Base-by-base conservation (phyloP, 2,797 vertebrate genomes). In the Neopelma chrysocephalum region DNA sequence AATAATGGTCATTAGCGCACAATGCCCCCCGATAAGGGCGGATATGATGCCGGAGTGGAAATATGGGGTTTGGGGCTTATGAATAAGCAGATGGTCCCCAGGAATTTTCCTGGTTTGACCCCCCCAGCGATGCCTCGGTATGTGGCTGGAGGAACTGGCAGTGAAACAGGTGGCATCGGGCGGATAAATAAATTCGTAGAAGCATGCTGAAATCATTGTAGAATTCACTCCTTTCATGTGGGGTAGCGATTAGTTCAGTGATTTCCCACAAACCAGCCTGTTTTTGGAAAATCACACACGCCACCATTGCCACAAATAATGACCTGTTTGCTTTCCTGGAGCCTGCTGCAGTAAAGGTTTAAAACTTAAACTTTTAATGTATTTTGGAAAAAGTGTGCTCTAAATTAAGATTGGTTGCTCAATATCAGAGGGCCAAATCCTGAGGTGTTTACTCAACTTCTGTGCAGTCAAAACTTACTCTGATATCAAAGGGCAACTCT, bases 1-100 rank as follows among this genome's bases (percentile, higher is more conserved):
- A 98, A 98, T 98, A 97, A 97, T 96, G 95, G 96, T 97, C 82
- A 95, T 98, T 98, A 98, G 90, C 0, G 87, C 95, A 96, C 96
- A 98, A 96, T 97, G 96, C 93, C 45, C 83, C 23, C 34, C 23
- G 51, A 66, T 93, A 90, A 96, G 96, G 92, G 90, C n/a, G 65
- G 69, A 17, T 93, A 94, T 92, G 93, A 79, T 94, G 95, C 48
- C 0, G 50, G 81, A 84, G 85, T 91, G 88, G 96, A 97, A 97
- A 96, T 93, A 96, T 87, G 82, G 86, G 87, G 42, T 5, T 48
- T 69, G 32, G 81, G 80, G 43, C 92, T 96, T 96, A 96, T 96
- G 96, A 96, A 96, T 96, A 96, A 97, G 95, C 96, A 97, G 95
- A 95, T 94, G 81, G 96, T 82, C 95, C 96, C 89, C 93, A 95